Evolutionary conservation across 30 jellyfish, hydroid and myxozoan species (phyloP).

Genomic region (Mastigias papua): DNA sequence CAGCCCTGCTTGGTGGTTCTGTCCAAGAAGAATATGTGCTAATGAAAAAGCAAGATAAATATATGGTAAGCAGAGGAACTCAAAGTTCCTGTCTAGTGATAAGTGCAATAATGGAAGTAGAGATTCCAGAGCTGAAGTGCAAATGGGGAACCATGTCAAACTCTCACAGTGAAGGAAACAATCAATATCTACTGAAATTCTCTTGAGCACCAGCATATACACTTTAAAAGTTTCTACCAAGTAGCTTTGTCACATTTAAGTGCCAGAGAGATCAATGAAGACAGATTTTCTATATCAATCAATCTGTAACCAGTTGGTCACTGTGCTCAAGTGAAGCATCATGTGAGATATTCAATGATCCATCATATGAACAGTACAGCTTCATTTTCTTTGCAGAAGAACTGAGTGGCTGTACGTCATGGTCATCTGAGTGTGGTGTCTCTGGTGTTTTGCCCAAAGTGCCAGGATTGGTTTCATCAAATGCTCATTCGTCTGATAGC

Average conservation of each 20-base stretch:
- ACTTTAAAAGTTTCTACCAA: neutral
- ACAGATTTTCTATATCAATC: neutral
- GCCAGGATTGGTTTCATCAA: conserved; percentile 5
- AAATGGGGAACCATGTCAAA: neutral
- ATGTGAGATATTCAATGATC: neutral
- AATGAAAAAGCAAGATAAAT: neutral
- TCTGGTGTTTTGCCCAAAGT: neutral
- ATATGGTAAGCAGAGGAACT: neutral
- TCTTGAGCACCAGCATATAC: neutral
- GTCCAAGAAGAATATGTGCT: neutral
- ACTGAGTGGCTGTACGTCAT: conserved; percentile 10
- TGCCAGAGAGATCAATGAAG: neutral
- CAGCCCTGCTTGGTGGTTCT: neutral
- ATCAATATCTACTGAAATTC: neutral
- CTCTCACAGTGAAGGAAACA: neutral
- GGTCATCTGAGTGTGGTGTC: neutral
- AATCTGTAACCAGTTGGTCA: conserved; percentile 7
- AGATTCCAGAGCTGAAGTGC: neutral
- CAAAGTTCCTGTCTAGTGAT: no score
- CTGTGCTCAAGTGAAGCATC: neutral
- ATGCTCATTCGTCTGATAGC: neutral
- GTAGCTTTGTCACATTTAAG: neutral
- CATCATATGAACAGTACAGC: neutral
- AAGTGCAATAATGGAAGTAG: no score
- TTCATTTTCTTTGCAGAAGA: conserved; percentile 8